Conservation (phyloP, 1,140 invertebrate genomes). For the Brachionus rubens region DNA sequence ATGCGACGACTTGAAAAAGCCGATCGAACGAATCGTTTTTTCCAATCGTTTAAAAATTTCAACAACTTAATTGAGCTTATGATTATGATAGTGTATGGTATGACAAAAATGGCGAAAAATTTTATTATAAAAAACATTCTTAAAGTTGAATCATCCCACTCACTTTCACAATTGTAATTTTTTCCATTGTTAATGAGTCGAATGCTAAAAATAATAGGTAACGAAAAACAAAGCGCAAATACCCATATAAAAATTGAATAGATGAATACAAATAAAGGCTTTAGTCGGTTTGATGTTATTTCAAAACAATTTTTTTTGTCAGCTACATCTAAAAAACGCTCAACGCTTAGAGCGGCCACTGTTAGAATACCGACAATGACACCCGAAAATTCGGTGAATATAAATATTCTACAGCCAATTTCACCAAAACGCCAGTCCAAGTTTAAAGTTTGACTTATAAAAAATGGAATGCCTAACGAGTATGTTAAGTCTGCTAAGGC, state of each 20-base stretch:
- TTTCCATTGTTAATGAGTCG: background rate
- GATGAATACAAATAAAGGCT: background rate
- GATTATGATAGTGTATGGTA: background rate
- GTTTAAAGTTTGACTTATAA: slow-evolving; percentile 36
- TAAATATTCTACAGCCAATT: slow-evolving; percentile 39
- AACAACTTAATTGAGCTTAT: slow-evolving; percentile 36
- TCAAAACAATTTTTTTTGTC: slow-evolving; percentile 29
- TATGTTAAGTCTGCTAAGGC: slow-evolving; percentile 26
- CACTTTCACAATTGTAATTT: background rate
- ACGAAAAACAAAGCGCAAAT: slow-evolving; percentile 2
- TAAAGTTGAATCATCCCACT: background rate
- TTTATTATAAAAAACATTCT: slow-evolving; percentile 31
- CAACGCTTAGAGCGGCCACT: slow-evolving; percentile 27
- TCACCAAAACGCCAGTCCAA: slow-evolving; percentile 15
- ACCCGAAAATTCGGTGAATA: slow-evolving; percentile 36
- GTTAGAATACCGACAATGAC: slow-evolving; percentile 37
- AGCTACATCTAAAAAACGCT: slow-evolving; percentile 25
- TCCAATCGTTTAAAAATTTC: slow-evolving; percentile 40
- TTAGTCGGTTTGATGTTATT: background rate
- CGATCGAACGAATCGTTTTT: slow-evolving; percentile 14
- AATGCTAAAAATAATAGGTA: slow-evolving; percentile 33
- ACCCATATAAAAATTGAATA: slow-evolving; percentile 3
- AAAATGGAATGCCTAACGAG: slow-evolving; percentile 39
- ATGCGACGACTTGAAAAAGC: background rate
- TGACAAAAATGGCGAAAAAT: background rate